phyloP scores from a whole-genome alignment of 2,888 invertebrate species.

The Resseliella maxima region DNA sequence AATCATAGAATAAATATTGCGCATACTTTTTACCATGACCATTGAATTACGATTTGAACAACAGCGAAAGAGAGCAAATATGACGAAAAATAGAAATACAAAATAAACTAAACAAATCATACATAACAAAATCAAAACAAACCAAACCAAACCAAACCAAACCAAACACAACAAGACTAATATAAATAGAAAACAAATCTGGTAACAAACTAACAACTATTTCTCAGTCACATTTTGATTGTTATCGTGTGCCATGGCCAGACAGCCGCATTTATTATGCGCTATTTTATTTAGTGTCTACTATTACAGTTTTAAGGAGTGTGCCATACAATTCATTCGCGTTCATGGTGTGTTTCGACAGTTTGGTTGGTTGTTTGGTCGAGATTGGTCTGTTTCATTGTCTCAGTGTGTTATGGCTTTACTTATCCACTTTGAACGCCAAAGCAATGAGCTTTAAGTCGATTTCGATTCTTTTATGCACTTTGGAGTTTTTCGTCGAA shows the following conservation, averaged over 20 bases:
- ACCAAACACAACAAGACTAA: neutral
- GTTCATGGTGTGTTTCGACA: conserved; percentile 31
- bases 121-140: no score
- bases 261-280: conserved; percentile 51
- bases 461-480: neutral
- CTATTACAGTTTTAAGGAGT: conserved; percentile 37
- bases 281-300: conserved; percentile 53
- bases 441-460: neutral
- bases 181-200: conserved; percentile 18
- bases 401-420: neutral
- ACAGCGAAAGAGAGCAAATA: neutral
- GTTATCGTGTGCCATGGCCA: conserved; percentile 53
- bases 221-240: conserved; percentile 51
- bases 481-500: neutral
- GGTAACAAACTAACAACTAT: conserved; percentile 39
- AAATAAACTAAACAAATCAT: neutral
- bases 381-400: neutral
- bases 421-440: neutral
- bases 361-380: no score
- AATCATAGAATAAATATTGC: neutral
- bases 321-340: conserved; percentile 40
- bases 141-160: no score
- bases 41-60: neutral
- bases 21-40: neutral
- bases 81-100: neutral